These are phyloP conservation scores for Eucidaris tribuloides DNA, from an alignment of 35 echinoderm and acorn worm species.

Conservation along the genomic window DNA sequence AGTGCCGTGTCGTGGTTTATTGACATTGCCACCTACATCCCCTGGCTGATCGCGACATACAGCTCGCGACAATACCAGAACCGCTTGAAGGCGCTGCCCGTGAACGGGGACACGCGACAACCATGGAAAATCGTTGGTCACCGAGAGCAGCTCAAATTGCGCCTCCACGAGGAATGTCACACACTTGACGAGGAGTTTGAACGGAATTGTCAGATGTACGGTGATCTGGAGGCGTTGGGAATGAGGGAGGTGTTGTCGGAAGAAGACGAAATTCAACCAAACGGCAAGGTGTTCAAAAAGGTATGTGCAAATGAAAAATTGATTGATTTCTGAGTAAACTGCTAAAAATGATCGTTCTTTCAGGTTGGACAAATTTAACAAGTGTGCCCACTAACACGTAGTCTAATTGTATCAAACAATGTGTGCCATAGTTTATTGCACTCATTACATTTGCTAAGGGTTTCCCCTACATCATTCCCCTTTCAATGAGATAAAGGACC, in stretches of 20 bases:
- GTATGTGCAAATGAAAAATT: no score
- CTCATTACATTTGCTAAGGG: no score
- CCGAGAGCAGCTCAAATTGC: conserved; percentile 20
- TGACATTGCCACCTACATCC: conserved; percentile 62
- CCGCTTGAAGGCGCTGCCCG: conserved; percentile 40
- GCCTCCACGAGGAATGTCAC: conserved; percentile 5
- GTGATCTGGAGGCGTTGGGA: conserved; percentile 49
- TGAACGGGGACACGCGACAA: not conserved
- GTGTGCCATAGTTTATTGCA: no score
- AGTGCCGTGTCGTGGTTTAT: conserved; percentile 39
- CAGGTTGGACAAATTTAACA: no score
- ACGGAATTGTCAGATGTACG: conserved; percentile 29
- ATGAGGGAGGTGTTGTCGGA: conserved; percentile 65
- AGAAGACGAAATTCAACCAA: conserved; percentile 72
- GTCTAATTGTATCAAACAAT: no score
- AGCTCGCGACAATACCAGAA: conserved; percentile 23
- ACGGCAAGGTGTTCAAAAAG: conserved; percentile 93
- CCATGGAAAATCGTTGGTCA: conserved; percentile 28
- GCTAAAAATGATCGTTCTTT: no score
- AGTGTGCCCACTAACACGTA: no score
- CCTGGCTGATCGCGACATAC: conserved; percentile 56
- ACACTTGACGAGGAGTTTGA: conserved; percentile 73
- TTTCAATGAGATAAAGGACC: no score
- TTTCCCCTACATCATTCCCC: no score
- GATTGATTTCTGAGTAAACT: no score